Evolutionary conservation across 2,113 vertebrate species (phyloP), one percentile per base, ranked within the genome.

Genomic region (Machaerirhynchus nigripectus): DNA sequence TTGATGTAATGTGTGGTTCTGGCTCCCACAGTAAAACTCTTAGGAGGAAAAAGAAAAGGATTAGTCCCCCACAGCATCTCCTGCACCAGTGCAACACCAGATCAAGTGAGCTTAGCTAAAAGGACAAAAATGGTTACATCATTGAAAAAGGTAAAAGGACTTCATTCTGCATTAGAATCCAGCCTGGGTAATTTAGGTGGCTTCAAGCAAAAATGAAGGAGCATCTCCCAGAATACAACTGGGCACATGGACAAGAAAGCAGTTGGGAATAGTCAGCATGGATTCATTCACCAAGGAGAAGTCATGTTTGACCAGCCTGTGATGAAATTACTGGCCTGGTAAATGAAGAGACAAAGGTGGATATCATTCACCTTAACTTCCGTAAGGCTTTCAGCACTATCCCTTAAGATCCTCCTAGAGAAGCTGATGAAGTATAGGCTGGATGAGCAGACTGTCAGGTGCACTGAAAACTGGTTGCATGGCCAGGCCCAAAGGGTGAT

Each of bases 1-100:
- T 55, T 63, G 55, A 80, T 94, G 64, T 69, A 95, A 92, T 86
- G n/a, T 50, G 75, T 74, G 88, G 83, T 49, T 94, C 92, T 88
- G 67, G 71, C 39, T 70, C 31, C 33, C 68, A 49, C 1, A 4
- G 16, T 39, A 80, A 79, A 88, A 33, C 13, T 80, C 47, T 50
- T 42, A 52, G 1, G 19, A 84, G 23, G 2, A 21, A 16, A 39
- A 87, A 80, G 70, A 44, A 85, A 91, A 65, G 17, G 12, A 4
- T 73, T 86, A 86, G 83, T 70, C 31, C 35, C 33, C 77, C 31
- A 65, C 5, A 79, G 57, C 53, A n/a, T n/a, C 44, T 85, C 18
- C 65, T 84, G n/a, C 37, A 76, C 15, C 40, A 69, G 33, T 40
- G 76, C 31, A 73, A 71, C n/a, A 69, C 15, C 17, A 79, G 37